phyloP scores from a whole-genome alignment of 1,140 invertebrate species.

The Magallana angulata region DNA sequence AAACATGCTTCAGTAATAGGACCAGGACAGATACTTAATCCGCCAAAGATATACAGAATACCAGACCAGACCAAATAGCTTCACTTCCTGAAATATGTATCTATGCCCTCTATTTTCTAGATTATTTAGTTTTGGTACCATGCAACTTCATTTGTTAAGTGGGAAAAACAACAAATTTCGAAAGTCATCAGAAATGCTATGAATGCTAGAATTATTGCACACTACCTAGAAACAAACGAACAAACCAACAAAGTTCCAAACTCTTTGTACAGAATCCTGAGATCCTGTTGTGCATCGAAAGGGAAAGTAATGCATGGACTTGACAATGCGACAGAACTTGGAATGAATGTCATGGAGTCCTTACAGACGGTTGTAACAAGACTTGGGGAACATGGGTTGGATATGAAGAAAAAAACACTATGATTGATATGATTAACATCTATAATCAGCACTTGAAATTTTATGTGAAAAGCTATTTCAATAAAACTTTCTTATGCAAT shows the following conservation, averaged over 20 bases:
- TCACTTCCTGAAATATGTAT: too few species aligned
- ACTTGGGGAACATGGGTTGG: conserved; percentile 28
- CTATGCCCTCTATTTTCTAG: too few species aligned
- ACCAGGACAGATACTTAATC: too few species aligned
- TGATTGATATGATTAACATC: not conserved
- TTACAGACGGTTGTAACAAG: conserved; percentile 7
- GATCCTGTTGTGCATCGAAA: conserved; percentile 27
- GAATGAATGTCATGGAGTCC: not conserved
- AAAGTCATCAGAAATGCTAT: conserved; percentile 24
- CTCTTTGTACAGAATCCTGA: conserved; percentile 39
- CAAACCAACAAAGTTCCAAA: not conserved
- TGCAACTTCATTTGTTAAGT: not conserved
- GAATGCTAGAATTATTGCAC: not conserved
- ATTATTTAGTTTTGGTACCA: not conserved
- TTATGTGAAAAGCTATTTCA: conserved; percentile 30
- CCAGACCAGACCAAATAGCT: too few species aligned
- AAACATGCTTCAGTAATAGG: too few species aligned
- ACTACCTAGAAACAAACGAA: too few species aligned
- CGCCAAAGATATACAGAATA: too few species aligned
- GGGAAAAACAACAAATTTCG: not conserved
- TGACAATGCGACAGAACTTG: conserved; percentile 29
- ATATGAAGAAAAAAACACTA: not conserved
- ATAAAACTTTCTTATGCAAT: not conserved
- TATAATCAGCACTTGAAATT: conserved; percentile 30
- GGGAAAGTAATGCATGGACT: conserved; percentile 18